Percentiles rank a stretch among this genome's conserved stretches.
phyloP scores from a whole-genome alignment of 2,888 invertebrate species.

The Oligia strigilis region DNA sequence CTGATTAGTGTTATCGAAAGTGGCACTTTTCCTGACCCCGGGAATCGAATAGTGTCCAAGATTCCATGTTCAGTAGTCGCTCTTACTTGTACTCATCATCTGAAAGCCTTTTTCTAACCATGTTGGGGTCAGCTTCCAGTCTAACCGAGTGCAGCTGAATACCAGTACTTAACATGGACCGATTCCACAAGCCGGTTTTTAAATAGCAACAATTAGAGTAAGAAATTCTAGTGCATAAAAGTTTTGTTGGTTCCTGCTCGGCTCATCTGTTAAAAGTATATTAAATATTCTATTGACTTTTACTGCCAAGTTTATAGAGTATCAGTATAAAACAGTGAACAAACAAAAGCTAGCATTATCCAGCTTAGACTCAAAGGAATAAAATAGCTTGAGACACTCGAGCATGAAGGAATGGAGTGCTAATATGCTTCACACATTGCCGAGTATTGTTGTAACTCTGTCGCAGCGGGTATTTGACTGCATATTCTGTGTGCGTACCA shows the following conservation, averaged over 20 bases:
- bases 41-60: neutral
- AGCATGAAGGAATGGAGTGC: conserved; percentile 36
- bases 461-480: neutral
- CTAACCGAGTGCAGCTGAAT: neutral
- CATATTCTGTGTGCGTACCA: no score
- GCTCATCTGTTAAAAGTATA: neutral
- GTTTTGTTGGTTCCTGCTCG: no score
- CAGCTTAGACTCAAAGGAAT: conserved; percentile 41
- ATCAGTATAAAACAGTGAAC: conserved; percentile 41
- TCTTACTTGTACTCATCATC: neutral
- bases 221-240: no score
- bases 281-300: conserved; percentile 26
- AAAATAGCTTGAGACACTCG: conserved; percentile 13
- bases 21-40: neutral
- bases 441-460: neutral
- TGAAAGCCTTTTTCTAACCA: neutral
- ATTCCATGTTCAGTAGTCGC: neutral
- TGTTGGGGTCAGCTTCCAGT: neutral
- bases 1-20: neutral
- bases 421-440: neutral
- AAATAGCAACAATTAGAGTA: neutral
- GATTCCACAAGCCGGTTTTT: neutral
- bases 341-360: conserved; percentile 41
- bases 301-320: conserved; percentile 15
- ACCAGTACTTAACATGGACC: neutral